These are phyloP conservation scores for Oceanites oceanicus DNA, from an alignment of 2,113 vertebrate genomes.

Conservation along the genomic window DNA sequence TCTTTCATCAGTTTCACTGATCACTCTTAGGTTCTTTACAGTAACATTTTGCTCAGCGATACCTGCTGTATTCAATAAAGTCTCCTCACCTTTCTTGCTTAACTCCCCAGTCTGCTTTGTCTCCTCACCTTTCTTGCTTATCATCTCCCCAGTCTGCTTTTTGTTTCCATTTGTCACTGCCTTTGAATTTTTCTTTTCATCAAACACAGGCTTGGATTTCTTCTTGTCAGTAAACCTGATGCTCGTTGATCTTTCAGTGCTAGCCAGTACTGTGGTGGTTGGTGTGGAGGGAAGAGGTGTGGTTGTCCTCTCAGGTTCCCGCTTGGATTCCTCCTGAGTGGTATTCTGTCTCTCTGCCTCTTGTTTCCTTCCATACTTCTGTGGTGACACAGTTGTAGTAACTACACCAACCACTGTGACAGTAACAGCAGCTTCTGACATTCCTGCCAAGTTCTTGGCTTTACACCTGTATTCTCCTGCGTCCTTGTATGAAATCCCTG, in stretches of 20 bases:
- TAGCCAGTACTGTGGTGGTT: not conserved
- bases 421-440: slow-evolving; percentile 83
- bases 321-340: slow-evolving; percentile 22
- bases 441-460: slow-evolving; percentile 91
- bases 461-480: slow-evolving; percentile 92
- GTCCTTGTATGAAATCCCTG: slow-evolving; percentile 84
- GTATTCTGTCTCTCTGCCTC: slow-evolving; percentile 34
- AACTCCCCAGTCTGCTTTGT: slow-evolving; percentile 61
- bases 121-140: not conserved
- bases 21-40: slow-evolving; percentile 81
- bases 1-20: slow-evolving; percentile 82
- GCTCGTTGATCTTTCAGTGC: slow-evolving; percentile 5
- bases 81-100: slow-evolving; percentile 62
- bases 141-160: slow-evolving; percentile 67
- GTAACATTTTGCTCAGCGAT: slow-evolving; percentile 39
- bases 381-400: slow-evolving; percentile 69
- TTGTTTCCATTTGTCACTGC: slow-evolving; percentile 42
- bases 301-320: not conserved
- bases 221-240: not conserved
- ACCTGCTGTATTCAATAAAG: not conserved
- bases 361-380: slow-evolving; percentile 49
- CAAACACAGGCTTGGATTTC: slow-evolving; percentile 40
- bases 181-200: slow-evolving; percentile 67
- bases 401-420: slow-evolving; percentile 81
- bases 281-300: not conserved